Evolutionary conservation across 2,888 invertebrate species (phyloP).

Genomic region (Ophioninae sp.): DNA sequence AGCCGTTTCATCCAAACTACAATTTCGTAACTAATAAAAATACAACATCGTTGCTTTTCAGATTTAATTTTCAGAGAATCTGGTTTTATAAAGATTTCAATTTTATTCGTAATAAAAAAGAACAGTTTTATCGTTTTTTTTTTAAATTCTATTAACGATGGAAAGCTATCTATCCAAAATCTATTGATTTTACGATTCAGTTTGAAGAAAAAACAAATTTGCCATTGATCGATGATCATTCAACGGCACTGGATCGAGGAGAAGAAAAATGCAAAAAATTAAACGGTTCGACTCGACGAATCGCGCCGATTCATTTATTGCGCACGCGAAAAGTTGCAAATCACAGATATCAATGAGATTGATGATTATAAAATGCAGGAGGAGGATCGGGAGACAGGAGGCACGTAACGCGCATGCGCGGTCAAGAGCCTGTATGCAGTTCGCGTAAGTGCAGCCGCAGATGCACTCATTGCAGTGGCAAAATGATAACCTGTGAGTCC

Average conservation of each 20-base stretch:
- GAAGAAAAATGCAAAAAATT: neutral
- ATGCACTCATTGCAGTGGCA: slow-evolving; percentile 18
- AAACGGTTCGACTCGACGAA: neutral
- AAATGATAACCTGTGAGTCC: slow-evolving; percentile 34
- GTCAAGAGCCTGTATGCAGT: slow-evolving; percentile 46
- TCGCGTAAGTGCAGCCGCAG: neutral
- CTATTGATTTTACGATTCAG: no score
- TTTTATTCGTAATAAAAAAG: no score
- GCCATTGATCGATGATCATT: neutral
- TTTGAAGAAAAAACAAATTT: neutral
- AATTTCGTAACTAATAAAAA: no score
- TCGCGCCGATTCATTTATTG: neutral
- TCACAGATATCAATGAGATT: slow-evolving; percentile 1
- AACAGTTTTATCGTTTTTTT: no score
- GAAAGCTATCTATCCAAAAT: no score
- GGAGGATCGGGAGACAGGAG: neutral
- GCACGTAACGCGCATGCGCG: slow-evolving; percentile 22
- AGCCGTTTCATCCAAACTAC: no score
- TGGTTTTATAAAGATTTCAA: no score
- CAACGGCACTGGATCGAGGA: neutral
- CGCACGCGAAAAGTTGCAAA: neutral
- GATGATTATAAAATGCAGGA: slow-evolving; percentile 10
- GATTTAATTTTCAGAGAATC: no score
- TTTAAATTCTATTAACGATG: no score
- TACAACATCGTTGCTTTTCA: no score